These are phyloP conservation scores for Epinephelus coioides DNA, from an alignment of 2,797 vertebrate genomes.

Conservation along the genomic window DNA sequence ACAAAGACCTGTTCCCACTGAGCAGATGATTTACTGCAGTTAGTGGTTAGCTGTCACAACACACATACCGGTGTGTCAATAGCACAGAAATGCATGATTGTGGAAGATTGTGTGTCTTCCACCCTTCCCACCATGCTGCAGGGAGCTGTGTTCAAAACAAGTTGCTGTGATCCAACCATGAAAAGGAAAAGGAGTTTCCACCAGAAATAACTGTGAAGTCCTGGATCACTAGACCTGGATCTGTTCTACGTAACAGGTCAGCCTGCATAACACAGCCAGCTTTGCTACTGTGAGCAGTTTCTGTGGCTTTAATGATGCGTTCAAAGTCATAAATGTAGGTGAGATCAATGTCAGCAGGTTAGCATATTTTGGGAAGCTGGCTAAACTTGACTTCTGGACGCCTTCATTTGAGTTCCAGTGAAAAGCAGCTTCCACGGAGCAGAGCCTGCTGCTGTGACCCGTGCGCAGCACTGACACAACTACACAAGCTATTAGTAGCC, in stretches of 20 bases:
- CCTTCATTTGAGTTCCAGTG: background rate
- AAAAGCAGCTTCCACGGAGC: background rate
- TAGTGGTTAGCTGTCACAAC: constrained; percentile 59
- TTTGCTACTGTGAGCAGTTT: constrained; percentile 2
- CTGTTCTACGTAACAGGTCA: constrained; percentile 3
- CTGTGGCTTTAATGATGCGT: background rate
- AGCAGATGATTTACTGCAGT: constrained; percentile 49
- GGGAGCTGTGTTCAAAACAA: constrained; percentile 57
- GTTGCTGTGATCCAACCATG: constrained; percentile 34
- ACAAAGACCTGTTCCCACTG: constrained; percentile 35
- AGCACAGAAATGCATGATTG: constrained; percentile 38
- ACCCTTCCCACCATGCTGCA: constrained; percentile 29
- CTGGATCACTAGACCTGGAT: constrained; percentile 7
- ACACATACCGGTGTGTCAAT: constrained; percentile 33
- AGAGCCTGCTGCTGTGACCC: background rate
- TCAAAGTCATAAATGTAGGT: constrained; percentile 38
- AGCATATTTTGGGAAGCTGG: constrained; percentile 18
- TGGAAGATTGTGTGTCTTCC: background rate
- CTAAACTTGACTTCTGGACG: constrained; percentile 2
- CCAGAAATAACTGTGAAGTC: background rate
- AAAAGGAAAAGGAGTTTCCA: constrained; percentile 39
- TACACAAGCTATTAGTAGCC: constrained; percentile 8
- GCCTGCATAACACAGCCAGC: constrained; percentile 1
- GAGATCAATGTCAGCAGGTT: constrained; percentile 54
- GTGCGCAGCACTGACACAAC: constrained; percentile 4